A percentile compares a stretch with the other conserved stretches of the same genome.
Evolutionary conservation across 2,113 vertebrate genomes (phyloP).

Genomic region (Prolemur simus): DNA sequence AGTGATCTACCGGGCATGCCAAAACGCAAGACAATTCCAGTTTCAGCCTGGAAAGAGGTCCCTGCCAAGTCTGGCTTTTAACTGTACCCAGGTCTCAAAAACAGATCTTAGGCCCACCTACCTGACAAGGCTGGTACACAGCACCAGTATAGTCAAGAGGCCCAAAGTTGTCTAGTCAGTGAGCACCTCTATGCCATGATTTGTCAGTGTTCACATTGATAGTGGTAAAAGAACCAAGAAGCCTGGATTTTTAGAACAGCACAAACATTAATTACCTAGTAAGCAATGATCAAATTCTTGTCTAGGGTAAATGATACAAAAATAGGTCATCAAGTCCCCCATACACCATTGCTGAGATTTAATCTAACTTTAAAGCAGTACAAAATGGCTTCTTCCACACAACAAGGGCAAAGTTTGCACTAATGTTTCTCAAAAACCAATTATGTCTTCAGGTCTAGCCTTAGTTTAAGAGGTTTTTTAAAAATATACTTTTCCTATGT

Average conservation of each 20-base stretch:
- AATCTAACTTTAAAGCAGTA: background rate
- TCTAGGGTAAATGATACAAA: background rate
- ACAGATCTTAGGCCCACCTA: background rate
- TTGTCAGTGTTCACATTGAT: rapidly evolving
- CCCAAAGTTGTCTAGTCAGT: background rate
- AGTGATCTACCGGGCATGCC: background rate
- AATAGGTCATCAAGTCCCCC: background rate
- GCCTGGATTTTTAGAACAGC: background rate
- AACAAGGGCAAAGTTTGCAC: constrained; percentile 25
- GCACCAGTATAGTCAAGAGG: background rate
- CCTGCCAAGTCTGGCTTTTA: background rate
- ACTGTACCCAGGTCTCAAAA: background rate
- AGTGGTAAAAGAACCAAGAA: background rate
- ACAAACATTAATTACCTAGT: background rate
- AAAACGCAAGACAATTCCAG: background rate
- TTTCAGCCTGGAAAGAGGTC: background rate
- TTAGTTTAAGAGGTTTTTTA: background rate
- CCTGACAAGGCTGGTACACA: background rate
- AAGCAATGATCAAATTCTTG: background rate
- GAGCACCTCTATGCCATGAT: too few species aligned
- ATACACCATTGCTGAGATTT: background rate
- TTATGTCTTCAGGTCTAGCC: background rate
- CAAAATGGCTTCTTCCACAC: constrained; percentile 29
- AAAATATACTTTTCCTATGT: constrained; percentile 63
- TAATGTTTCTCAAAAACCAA: background rate